Evolutionary conservation across 2,888 invertebrate species (phyloP), one percentile per base, ranked within the genome.

Genomic region (Acrobasis suavella): DNA sequence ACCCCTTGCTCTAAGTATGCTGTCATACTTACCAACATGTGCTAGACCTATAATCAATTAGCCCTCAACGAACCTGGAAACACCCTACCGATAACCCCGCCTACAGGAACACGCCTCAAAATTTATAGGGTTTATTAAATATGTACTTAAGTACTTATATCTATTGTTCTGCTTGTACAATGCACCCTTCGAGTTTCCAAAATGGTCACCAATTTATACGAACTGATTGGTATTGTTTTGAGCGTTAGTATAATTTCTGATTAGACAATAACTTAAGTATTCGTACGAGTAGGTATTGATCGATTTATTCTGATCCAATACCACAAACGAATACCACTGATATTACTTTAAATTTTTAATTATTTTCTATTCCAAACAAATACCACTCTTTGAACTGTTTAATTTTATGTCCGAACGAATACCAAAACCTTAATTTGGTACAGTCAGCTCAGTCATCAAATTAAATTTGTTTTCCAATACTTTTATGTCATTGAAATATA

Each of bases 1-100:
- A 32, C 32, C 32, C 32, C 32, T 32, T 32, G 32, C 52, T 17
- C 14, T 52, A 22, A 12, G 32, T 14, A 14, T 46, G 7, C n/a
- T 6, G n/a, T n/a, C n/a, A 14, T 51, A 22, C 22, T 6, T 51
- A 12, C n/a, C 22, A 50, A 22, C 14, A 51, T 5, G 16, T 52
- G n/a, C 38, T 39, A 37, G 37, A 22, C n/a, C 42, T n/a, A 76
- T 77, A 77, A 76, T 86, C 88, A 87, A 88, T 89, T 87, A 87
- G 81, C 76, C 71, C 70, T 69, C 74, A 71, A 72, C 76, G 75
- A 78, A 72, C 70, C 69, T 73, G 70, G 69, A 66, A 69, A 83
- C 79, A 80, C 86, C 87, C 84, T 77, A 81, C 70, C 65, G 64
- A 73, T 75, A 73, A 78, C 80, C 70, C 83, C 87, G 82, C 86